Evolutionary conservation across 2,888 invertebrate species (phyloP), one percentile per base, ranked within the genome.

Genomic region (Metopia argyrocephala): DNA sequence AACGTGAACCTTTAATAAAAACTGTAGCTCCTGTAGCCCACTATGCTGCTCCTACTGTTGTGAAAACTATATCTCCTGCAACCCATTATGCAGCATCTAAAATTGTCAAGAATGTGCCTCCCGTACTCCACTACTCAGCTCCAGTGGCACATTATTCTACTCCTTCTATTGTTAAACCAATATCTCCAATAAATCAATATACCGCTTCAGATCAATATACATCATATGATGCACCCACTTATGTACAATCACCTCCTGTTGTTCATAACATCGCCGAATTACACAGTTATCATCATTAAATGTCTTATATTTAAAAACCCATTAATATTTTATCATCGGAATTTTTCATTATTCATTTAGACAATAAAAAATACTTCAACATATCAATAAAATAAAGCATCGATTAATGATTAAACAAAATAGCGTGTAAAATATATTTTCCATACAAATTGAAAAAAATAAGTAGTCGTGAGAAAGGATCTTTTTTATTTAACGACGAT

Each of bases 161-260:
- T 6, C 66, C 66, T 12, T 5, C 56, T 25, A 25, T 65, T 25
- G 15, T 57, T 25, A 57, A 74, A 57, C 57, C 54, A 76, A 78
- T 71, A 7, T 68, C 80, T 23, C 83, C 83, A 28, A 82, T 82
- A n/a, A n/a, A n/a, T n/a, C n/a, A n/a, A n/a, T n/a, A n/a, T n/a
- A n/a, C n/a, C 15, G 38, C 38, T 38, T 1, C 82, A 59, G 18
- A 12, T 15, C 83, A 31, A 0, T 65, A 54, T 27, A 69, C 76
- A 25, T 31, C 78, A 0, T 82, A 84, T 66, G 83, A 79, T 38
- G 71, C 83, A 21, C 85, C 84, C 7, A n/a, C 82, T 48, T 78
- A 62, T 23, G 20, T 18, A 4, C 25, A 69, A 7, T 75, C 70
- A 3, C 31, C 73, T 52, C 38, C 62, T 15, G 65, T 66, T 25